Evolutionary conservation across 2,888 invertebrate species (phyloP).

Genomic region (Ennomos fuscantarius): DNA sequence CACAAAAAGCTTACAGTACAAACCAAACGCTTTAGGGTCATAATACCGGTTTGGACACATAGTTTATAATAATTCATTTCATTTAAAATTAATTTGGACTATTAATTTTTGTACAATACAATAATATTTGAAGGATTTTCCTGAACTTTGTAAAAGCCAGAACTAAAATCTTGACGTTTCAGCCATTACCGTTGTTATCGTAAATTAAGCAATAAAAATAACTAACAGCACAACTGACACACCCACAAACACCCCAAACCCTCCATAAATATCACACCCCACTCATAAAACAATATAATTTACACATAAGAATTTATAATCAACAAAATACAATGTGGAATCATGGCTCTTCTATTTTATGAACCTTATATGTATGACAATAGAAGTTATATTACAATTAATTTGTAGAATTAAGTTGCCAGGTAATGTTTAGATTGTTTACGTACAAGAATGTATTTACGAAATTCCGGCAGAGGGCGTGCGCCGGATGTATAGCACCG

Average conservation of each 20-base stretch:
- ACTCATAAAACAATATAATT: constrained; percentile 32
- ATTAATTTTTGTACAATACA: too few species aligned
- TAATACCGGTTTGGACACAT: too few species aligned
- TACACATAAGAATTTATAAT: constrained; percentile 33
- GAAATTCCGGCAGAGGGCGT: constrained; percentile 55
- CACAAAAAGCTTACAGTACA: too few species aligned
- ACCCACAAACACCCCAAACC: constrained; percentile 16
- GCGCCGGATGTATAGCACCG: constrained; percentile 58
- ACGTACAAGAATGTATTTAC: constrained; percentile 50
- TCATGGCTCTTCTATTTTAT: background rate
- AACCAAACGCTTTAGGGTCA: too few species aligned
- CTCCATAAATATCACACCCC: constrained; percentile 22
- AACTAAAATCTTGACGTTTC: too few species aligned
- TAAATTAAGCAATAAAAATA: constrained; percentile 14
- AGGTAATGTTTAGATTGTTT: constrained; percentile 27
- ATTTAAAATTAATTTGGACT: too few species aligned
- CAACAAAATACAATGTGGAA: constrained; percentile 4
- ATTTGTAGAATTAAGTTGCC: constrained; percentile 38
- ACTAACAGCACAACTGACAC: constrained; percentile 12
- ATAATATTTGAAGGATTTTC: too few species aligned
- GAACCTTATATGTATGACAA: constrained; percentile 6
- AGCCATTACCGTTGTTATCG: constrained; percentile 2
- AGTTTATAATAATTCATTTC: too few species aligned
- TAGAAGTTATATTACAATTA: constrained; percentile 34
- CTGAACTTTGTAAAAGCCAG: too few species aligned